Percentiles rank a stretch among this genome's conserved stretches.
Evolutionary conservation across 2,113 vertebrate genomes (phyloP).

Genomic region (Barbus barbus): DNA sequence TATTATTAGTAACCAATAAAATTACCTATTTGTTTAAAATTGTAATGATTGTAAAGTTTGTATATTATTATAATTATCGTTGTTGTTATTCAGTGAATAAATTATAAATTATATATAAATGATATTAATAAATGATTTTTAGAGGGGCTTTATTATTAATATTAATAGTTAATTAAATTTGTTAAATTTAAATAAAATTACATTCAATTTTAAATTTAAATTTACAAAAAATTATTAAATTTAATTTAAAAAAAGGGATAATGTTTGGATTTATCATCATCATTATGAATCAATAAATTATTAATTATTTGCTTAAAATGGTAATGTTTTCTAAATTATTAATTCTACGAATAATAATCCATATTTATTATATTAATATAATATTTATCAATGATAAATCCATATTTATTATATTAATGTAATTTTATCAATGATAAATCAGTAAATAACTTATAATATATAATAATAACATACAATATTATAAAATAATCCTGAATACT

Average conservation of each 20-base stretch:
- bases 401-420: not conserved
- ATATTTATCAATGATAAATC: not conserved
- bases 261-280: too few relatives aligned
- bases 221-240: too few relatives aligned
- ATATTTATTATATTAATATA: not conserved
- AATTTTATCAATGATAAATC: too few relatives aligned
- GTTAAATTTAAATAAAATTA: too few relatives aligned
- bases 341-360: not conserved
- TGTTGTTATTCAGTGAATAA: not conserved
- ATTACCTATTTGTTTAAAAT: not conserved
- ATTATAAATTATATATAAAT: not conserved
- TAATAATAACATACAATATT: too few relatives aligned
- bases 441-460: not conserved
- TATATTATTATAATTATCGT: not conserved
- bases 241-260: too few relatives aligned
- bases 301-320: not conserved
- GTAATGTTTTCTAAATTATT: not conserved
- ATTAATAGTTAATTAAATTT: not conserved
- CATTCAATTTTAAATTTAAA: too few relatives aligned
- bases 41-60: not conserved
- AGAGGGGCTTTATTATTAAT: not conserved
- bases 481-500: too few relatives aligned
- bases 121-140: not conserved
- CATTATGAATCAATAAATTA: not conserved
- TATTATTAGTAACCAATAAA: not conserved